phyloP scores from a whole-genome alignment of 2,888 invertebrate species.

The Norana najaformis region DNA sequence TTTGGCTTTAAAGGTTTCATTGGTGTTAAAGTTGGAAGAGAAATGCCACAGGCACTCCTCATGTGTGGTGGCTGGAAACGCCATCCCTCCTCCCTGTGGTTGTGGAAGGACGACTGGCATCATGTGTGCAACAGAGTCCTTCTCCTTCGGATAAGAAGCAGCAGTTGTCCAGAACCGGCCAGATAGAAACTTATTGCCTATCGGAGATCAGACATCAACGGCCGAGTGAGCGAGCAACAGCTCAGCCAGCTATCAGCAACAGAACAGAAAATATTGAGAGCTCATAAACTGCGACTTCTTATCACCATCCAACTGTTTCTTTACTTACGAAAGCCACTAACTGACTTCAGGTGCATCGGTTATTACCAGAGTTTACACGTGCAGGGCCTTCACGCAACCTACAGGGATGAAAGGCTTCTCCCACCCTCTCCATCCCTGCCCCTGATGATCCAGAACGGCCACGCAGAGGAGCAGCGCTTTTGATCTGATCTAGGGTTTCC shows the following conservation, averaged over 20 bases:
- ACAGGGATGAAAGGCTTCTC: no score
- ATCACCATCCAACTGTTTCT: not conserved
- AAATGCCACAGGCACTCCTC: not conserved
- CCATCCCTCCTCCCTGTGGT: not conserved
- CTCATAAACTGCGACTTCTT: not conserved
- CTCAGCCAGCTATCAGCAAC: no score
- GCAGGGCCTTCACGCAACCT: not conserved
- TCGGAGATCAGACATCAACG: no score
- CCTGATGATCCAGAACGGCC: not conserved
- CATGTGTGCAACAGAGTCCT: no score
- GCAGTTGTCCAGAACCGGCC: not conserved
- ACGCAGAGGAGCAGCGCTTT: not conserved
- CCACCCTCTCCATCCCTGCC: not conserved
- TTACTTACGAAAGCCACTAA: not conserved
- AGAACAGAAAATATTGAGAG: not conserved
- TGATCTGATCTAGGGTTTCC: not conserved
- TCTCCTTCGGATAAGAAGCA: not conserved
- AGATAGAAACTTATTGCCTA: not conserved
- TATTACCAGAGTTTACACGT: not conserved
- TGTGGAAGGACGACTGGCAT: not conserved
- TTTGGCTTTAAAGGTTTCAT: not conserved
- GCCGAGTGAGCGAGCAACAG: no score
- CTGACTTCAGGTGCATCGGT: constrained; percentile 1
- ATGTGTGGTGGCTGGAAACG: not conserved
- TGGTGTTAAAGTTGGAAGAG: not conserved